These are phyloP conservation scores for Sphecodes monilicornis DNA, from an alignment of 2,888 invertebrate genomes.

Conservation along the genomic window DNA sequence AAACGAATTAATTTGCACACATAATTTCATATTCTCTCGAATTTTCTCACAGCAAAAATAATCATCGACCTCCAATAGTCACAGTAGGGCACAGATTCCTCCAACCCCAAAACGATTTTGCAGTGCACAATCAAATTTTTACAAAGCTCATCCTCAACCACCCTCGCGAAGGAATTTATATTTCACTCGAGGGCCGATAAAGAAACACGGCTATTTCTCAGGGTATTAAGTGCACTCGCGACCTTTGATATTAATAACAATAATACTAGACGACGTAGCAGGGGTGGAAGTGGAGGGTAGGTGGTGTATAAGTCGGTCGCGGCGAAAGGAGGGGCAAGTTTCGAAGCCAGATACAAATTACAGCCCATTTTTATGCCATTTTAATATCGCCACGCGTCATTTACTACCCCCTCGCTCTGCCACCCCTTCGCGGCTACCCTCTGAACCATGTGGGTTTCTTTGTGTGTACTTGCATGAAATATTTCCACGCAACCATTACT, in stretches of 20 bases:
- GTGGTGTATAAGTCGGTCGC: slow-evolving; percentile 58
- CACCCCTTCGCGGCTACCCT: slow-evolving; percentile 38
- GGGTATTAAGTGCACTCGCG: slow-evolving; percentile 80
- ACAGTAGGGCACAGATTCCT: too few relatives aligned
- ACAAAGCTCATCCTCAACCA: not conserved
- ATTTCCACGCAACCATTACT: slow-evolving; percentile 76
- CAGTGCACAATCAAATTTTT: not conserved
- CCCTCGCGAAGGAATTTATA: slow-evolving; percentile 41
- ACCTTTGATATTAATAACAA: slow-evolving; percentile 83
- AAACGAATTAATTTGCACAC: too few relatives aligned
- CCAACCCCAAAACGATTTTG: too few relatives aligned
- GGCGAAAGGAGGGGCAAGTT: slow-evolving; percentile 74
- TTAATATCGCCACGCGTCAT: slow-evolving; percentile 84
- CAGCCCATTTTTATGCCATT: slow-evolving; percentile 84
- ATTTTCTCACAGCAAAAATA: too few relatives aligned
- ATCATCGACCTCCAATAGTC: too few relatives aligned
- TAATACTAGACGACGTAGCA: slow-evolving; percentile 75
- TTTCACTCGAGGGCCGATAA: slow-evolving; percentile 71
- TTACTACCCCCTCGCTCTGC: slow-evolving; percentile 80
- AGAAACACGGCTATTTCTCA: slow-evolving; percentile 80
- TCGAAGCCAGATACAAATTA: slow-evolving; percentile 84
- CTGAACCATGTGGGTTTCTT: slow-evolving; percentile 38
- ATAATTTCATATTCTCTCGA: too few relatives aligned
- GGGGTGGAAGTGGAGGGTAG: slow-evolving; percentile 14
- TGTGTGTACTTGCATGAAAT: slow-evolving; percentile 72